A percentile compares a stretch with the other conserved stretches of the same genome.
Conservation (phyloP, 2,888 invertebrate genomes). For the Himalopsyche japonica region DNA sequence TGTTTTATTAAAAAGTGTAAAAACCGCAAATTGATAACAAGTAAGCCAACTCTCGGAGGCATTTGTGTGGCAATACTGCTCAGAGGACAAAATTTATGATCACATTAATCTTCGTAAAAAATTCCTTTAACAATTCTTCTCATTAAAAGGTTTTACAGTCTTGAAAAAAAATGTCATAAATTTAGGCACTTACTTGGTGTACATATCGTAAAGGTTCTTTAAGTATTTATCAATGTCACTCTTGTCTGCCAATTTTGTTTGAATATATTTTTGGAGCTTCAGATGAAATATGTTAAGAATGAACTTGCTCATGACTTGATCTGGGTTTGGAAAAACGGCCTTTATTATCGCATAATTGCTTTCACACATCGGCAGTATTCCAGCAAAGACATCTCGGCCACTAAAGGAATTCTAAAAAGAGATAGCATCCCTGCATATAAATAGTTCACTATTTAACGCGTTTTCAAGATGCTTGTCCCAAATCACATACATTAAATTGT, state of each 20-base stretch:
- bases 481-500: background rate
- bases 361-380: conserved; percentile 87
- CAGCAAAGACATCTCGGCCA: conserved; percentile 87
- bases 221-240: conserved; percentile 87
- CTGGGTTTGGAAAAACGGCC: conserved; percentile 92
- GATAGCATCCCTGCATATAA: conserved; percentile 10
- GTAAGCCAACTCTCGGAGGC: too few relatives aligned
- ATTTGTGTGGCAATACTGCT: too few relatives aligned
- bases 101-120: too few relatives aligned
- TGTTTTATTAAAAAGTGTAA: too few relatives aligned
- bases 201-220: conserved; percentile 84
- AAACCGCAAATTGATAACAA: too few relatives aligned
- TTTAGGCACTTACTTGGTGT: conserved; percentile 69
- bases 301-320: conserved; percentile 97
- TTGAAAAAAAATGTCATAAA: background rate
- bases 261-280: conserved; percentile 84
- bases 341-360: conserved; percentile 82
- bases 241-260: conserved; percentile 78
- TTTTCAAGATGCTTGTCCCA: too few relatives aligned
- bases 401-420: conserved; percentile 75
- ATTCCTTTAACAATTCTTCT: too few relatives aligned
- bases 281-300: conserved; percentile 93
- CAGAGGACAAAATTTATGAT: too few relatives aligned
- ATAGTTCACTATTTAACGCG: too few relatives aligned
- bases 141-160: too few relatives aligned